Evolutionary conservation across 2,797 vertebrate genomes (phyloP), one percentile per base, ranked within the genome.

Genomic region (Anguilla marmorata): DNA sequence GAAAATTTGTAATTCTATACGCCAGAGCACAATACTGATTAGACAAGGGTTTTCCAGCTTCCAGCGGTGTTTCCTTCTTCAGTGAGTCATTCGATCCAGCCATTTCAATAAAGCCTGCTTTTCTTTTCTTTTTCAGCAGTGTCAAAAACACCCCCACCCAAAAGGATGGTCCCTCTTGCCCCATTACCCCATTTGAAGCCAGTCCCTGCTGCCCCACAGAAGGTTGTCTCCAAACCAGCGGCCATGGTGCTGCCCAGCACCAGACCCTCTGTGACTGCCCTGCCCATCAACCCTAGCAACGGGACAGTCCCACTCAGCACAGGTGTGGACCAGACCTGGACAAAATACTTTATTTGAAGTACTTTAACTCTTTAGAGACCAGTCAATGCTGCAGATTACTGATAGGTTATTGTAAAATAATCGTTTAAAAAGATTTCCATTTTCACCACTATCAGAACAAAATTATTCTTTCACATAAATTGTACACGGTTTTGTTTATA

Each of bases 191-290:
- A 88, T 1, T 94, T 93, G 92, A 93, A 88, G 37, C 91, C 92
- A 2, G 91, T 93, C 76, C 95, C 95, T 56, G 88, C 95, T 54
- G 87, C 94, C 63, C 94, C 95, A 7, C 95, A 96, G 74, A 94
- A 95, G 92, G 92, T 30, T 33, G 90, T 89, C 89, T 85, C 66
- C 30, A 95, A 93, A 91, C 85, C 86, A 0, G 79, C 74, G 8
- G 94, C 89, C 87, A 82, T 90, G 54, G 85, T 90, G 66, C 87
- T 85, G 88, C 90, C 84, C 19, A 90, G 91, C 89, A 85, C 87
- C 50, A 94, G 91, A 90, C 84, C 92, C 52, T 7, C 48, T 9
- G 63, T 14, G 56, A 24, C 80, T 27, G 45, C 48, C 86, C 60
- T 89, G 79, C 89, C 90, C 30, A 93, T 93, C 89, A 95, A 92